Percentiles rank a stretch among this genome's conserved stretches.
These are phyloP conservation scores for Pangasius mekongensis DNA, from an alignment of 2,797 vertebrate genomes.

Conservation along the genomic window DNA sequence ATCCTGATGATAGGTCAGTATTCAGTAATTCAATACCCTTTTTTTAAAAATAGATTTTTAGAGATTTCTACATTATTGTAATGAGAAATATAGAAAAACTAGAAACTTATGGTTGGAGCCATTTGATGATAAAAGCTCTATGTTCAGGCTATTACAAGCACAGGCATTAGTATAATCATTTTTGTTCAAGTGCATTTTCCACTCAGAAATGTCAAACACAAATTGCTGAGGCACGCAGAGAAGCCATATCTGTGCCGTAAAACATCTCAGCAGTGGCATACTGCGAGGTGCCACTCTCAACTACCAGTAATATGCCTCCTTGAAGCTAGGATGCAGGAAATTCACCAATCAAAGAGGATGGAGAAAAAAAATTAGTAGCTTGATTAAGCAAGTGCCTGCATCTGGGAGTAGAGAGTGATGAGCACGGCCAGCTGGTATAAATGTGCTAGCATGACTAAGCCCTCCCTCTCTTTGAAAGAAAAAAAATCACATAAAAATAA, in stretches of 20 bases:
- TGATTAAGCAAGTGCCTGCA: conserved; percentile 21
- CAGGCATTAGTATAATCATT: conserved; percentile 14
- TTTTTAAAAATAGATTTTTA: not conserved
- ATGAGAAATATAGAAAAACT: not conserved
- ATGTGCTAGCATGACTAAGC: not conserved
- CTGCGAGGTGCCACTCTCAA: not conserved
- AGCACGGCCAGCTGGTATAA: conserved; percentile 15
- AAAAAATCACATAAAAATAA: not conserved
- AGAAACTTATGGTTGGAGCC: too few relatives aligned
- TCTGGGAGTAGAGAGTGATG: conserved; percentile 6
- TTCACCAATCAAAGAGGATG: conserved; percentile 1
- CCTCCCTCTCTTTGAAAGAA: not conserved
- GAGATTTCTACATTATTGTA: not conserved
- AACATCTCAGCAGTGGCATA: conserved; percentile 11
- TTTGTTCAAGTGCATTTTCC: conserved; percentile 9
- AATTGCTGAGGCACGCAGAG: conserved; percentile 23
- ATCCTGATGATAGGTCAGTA: not conserved
- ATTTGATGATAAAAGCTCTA: not conserved
- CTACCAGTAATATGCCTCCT: conserved; percentile 4
- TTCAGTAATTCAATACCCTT: not conserved
- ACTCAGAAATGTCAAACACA: conserved; percentile 21
- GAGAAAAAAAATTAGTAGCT: not conserved
- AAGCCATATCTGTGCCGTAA: not conserved
- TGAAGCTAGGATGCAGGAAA: conserved; percentile 17
- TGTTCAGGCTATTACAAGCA: not conserved